These are phyloP conservation scores for Merodon equestris DNA, from an alignment of 2,888 invertebrate species.

Conservation along the genomic window DNA sequence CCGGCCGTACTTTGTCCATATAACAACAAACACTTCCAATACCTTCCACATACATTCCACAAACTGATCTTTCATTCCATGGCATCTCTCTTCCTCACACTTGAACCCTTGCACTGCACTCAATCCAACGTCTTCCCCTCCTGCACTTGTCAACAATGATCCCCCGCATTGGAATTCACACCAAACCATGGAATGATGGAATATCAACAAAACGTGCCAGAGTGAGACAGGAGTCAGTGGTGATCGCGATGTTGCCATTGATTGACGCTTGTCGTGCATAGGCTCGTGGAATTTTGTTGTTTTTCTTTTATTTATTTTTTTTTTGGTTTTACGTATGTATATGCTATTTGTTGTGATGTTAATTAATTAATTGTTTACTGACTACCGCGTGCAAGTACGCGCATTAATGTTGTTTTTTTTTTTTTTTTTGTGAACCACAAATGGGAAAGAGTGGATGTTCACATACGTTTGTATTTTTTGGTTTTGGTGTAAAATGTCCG, in stretches of 20 bases:
- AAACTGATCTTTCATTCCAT: too few relatives aligned
- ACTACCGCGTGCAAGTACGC: too few relatives aligned
- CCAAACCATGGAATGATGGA: not conserved
- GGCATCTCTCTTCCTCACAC: too few relatives aligned
- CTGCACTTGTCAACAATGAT: conserved; percentile 49
- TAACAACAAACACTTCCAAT: too few relatives aligned
- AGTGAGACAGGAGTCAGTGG: conserved; percentile 70
- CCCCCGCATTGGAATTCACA: conserved; percentile 21
- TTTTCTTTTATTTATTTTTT: conserved; percentile 13
- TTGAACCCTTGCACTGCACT: too few relatives aligned
- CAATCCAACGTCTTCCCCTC: not conserved
- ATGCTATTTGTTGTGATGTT: not conserved
- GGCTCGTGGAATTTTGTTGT: conserved; percentile 7
- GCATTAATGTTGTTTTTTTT: too few relatives aligned
- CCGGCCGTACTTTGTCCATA: too few relatives aligned
- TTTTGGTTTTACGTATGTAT: conserved; percentile 9
- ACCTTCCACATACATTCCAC: too few relatives aligned
- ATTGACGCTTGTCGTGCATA: conserved; percentile 64
- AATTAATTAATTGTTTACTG: too few relatives aligned
- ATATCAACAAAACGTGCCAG: conserved; percentile 55
- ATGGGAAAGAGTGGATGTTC: too few relatives aligned
- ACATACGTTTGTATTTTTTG: not conserved
- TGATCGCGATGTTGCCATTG: conserved; percentile 72
- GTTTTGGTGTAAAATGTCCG: conserved; percentile 34
- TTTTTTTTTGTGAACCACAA: too few relatives aligned